Conservation (phyloP, 2,888 invertebrate genomes). For the Drosophila pegasa region DNA sequence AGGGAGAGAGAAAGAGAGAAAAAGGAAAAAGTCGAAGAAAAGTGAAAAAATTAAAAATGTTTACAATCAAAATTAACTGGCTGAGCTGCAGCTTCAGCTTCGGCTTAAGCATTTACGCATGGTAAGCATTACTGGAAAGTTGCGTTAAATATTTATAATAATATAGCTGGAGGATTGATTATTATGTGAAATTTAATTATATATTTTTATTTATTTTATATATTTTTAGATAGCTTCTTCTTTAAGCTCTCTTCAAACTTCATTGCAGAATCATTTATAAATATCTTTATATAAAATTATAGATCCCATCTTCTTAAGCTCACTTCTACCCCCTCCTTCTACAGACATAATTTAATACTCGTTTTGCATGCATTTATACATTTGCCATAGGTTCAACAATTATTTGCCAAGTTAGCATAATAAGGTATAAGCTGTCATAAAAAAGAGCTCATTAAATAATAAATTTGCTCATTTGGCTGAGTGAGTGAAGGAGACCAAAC, state of each 20-base stretch:
- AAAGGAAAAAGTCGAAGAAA: neutral
- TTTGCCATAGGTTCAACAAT: conserved; percentile 4
- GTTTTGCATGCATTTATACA: neutral
- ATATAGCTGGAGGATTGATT: neutral
- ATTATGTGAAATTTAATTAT: neutral
- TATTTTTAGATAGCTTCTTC: too few species aligned
- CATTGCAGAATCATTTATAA: too few species aligned
- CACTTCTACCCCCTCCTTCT: neutral
- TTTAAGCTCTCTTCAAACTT: too few species aligned
- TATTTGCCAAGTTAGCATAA: conserved; percentile 7
- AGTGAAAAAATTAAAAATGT: conserved; percentile 36
- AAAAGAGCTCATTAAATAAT: conserved; percentile 37
- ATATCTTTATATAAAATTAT: neutral
- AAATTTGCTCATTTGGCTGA: conserved; percentile 52
- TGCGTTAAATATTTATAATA: neutral
- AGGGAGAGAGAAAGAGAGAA: neutral
- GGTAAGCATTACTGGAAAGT: too few species aligned
- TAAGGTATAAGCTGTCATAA: neutral
- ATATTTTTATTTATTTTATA: too few species aligned
- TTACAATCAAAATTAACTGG: conserved; percentile 39
- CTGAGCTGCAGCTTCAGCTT: neutral
- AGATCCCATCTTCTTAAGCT: neutral
- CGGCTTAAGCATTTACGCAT: too few species aligned
- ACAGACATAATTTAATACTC: conserved; percentile 1
- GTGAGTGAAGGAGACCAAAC: conserved; percentile 43